Base-by-base conservation (phyloP, 2,113 vertebrate species). In the Eptatretus burgeri region DNA sequence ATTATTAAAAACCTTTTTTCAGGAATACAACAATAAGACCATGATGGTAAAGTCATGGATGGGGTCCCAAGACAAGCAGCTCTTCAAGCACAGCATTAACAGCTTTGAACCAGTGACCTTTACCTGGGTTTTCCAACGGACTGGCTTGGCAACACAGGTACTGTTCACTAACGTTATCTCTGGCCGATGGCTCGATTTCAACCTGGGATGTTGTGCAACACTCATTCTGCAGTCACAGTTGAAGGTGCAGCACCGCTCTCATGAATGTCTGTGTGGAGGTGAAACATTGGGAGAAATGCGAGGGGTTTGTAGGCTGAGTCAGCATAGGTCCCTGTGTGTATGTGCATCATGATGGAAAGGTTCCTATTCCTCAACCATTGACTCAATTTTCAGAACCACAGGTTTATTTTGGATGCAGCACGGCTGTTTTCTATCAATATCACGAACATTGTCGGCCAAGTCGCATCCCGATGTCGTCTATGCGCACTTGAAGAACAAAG, bases 91-190 rank as follows among this genome's bases (percentile, higher is more conserved):
- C 52, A 62, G 80, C 14, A 74, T 94, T 52, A 76, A 79, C 71
- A 79, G 72, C 63, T 93, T 93, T 0, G 70, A 69, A 2, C 83
- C 81, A 9, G 69, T 72, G 71, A 85, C 78, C 74, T 93, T 96
- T 74, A 84, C 78, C 4, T 96, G 89, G 88, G 78, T 79, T 2
- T 93, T 96, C 74, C 81, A 84, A 66, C 79, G 83, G 63, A 81
- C 81, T 1, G 72, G 70, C 1, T 66, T 70, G 5, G 71, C 73
- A 0, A 71, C 72, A 49, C 65, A 41, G 63, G 87, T 94, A 73
- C 77, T 78, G 51, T 18, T 11, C 10, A 13, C 27, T 7, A 41
- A 41, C 27, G 27, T 41, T 41, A 41, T 41, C 27, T 7, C 3
- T 41, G 27, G 3, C 27, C 27, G 3, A n/a, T n/a, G n/a, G n/a